phyloP scores from a whole-genome alignment of 2,113 vertebrate species.

The Grantiella picta region DNA sequence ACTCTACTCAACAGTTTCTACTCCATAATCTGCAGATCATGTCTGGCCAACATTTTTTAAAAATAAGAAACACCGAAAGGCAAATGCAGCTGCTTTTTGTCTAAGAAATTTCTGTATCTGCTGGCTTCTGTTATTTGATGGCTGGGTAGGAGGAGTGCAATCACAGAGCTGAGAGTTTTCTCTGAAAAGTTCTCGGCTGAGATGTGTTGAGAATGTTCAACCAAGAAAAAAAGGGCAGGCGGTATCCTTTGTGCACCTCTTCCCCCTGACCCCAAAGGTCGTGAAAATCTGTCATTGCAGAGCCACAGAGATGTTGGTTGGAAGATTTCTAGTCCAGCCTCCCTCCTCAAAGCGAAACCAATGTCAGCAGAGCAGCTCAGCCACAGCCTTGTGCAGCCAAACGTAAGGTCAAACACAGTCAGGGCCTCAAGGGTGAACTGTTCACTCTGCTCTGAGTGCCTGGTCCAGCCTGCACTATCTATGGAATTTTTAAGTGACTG shows the following conservation, averaged over 20 bases:
- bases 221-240: background rate
- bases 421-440: background rate
- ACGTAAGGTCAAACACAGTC: too few relatives aligned
- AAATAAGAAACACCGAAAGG: background rate
- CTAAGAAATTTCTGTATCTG: background rate
- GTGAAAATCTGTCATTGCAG: background rate
- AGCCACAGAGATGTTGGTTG: background rate
- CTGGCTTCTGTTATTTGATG: background rate
- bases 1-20: background rate
- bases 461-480: background rate
- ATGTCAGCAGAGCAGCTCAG: background rate
- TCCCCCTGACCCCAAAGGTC: too few relatives aligned
- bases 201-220: background rate
- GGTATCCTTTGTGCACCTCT: background rate
- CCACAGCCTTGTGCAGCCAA: background rate
- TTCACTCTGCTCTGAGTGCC: background rate
- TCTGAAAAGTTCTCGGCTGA: background rate
- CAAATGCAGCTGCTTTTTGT: background rate
- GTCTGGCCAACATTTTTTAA: background rate
- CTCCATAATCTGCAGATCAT: background rate
- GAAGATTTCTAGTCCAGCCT: background rate
- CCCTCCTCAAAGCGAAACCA: background rate
- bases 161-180: background rate
- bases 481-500: fast-evolving
- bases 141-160: background rate